phyloP scores from a whole-genome alignment of 2,888 invertebrate genomes.

The Sabatieria punctata region DNA sequence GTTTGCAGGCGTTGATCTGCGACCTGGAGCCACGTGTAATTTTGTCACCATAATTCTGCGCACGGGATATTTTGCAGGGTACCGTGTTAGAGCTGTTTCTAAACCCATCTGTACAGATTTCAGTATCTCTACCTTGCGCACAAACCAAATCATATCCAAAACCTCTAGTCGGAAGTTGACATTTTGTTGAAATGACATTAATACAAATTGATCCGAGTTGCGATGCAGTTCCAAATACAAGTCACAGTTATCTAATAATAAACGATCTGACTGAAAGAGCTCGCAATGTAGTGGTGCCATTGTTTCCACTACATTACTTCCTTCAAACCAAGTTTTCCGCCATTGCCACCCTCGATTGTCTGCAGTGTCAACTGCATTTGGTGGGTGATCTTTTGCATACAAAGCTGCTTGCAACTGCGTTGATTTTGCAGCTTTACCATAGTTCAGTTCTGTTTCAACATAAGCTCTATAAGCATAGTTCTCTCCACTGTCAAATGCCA shows the following conservation, averaged over 20 bases:
- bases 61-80: background rate
- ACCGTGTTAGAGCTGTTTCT: background rate
- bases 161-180: background rate
- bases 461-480: constrained; percentile 2
- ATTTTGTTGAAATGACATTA: background rate
- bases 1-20: background rate
- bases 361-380: background rate
- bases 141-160: background rate
- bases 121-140: background rate
- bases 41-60: background rate
- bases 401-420: background rate
- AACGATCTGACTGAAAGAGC: background rate
- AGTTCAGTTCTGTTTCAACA: constrained; percentile 2
- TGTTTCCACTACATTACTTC: background rate
- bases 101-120: background rate
- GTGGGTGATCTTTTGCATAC: background rate
- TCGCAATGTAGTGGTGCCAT: background rate
- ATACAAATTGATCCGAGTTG: background rate
- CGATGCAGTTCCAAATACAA: background rate
- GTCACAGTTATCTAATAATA: background rate
- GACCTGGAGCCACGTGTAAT: background rate
- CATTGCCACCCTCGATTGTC: background rate
- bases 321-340: background rate
- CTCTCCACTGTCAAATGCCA: constrained; percentile 4
- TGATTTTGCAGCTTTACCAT: background rate